phyloP scores from a whole-genome alignment of 2,113 vertebrate genomes.

The Labeo rohita region DNA sequence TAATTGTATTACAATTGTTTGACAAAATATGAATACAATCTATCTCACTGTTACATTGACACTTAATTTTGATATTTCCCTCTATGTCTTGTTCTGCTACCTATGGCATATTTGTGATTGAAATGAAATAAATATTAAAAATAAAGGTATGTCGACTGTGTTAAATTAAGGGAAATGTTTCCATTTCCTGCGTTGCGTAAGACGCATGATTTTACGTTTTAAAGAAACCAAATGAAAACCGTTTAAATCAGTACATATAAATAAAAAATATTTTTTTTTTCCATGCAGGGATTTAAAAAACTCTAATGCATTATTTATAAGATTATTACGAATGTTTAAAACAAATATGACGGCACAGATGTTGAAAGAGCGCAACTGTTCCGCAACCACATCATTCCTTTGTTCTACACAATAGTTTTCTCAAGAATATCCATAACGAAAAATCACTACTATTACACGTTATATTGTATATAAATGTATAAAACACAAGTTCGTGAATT shows the following conservation, averaged over 20 bases:
- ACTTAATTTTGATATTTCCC: slow-evolving; percentile 13
- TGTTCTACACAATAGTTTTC: slow-evolving; percentile 18
- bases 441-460: not conserved
- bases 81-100: slow-evolving; percentile 28
- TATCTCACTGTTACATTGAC: slow-evolving; percentile 21
- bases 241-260: not conserved
- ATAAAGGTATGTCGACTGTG: not conserved
- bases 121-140: slow-evolving; percentile 39
- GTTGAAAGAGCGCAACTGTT: not conserved
- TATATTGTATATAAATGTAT: not conserved
- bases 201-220: not conserved
- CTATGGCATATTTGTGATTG: slow-evolving; percentile 51
- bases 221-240: not conserved
- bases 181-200: not conserved
- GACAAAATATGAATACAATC: not conserved
- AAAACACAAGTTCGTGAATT: not conserved
- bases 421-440: not conserved
- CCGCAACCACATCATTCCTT: not conserved
- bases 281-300: not conserved
- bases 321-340: not conserved
- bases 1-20: not conserved
- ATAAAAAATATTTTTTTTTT: too few relatives aligned
- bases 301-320: not conserved
- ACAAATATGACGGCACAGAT: not conserved
- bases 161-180: not conserved